Evolutionary conservation across 2,797 vertebrate genomes (phyloP).

Genomic region (Psittacula derbiana): DNA sequence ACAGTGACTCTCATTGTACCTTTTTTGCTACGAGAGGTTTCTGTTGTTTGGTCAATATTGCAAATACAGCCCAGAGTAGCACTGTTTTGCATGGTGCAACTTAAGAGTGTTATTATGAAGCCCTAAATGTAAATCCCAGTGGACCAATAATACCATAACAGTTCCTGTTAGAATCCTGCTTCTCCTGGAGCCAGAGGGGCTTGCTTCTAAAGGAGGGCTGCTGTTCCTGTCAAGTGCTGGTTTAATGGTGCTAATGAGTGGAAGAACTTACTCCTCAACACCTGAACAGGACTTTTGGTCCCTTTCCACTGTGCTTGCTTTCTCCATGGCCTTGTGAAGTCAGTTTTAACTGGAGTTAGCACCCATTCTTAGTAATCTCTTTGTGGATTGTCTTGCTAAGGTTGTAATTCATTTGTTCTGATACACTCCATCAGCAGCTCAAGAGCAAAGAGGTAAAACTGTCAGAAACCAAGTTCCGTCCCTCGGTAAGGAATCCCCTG

Average conservation of each 20-base stretch:
- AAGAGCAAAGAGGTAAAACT: background rate
- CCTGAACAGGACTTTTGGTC: background rate
- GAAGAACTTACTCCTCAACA: background rate
- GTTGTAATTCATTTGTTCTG: background rate
- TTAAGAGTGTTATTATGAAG: background rate
- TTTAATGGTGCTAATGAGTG: background rate
- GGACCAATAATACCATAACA: background rate
- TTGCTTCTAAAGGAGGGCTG: background rate
- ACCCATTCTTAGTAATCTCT: background rate
- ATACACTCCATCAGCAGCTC: background rate
- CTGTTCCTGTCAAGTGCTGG: background rate
- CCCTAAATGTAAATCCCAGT: background rate
- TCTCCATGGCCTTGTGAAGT: background rate
- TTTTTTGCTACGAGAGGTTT: background rate
- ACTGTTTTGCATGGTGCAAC: background rate
- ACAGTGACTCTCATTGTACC: background rate
- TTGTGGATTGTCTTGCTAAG: rapidly evolving
- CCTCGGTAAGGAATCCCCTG: background rate
- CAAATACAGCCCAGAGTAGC: background rate
- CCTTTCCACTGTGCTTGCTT: background rate
- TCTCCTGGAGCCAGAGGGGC: background rate
- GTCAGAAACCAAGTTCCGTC: rapidly evolving
- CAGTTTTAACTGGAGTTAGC: background rate
- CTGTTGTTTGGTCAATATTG: background rate
- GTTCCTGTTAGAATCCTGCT: background rate